A percentile compares a stretch with the other conserved stretches of the same genome.
Evolutionary conservation across 2,888 invertebrate genomes (phyloP).

Genomic region (Melipona bicolor): DNA sequence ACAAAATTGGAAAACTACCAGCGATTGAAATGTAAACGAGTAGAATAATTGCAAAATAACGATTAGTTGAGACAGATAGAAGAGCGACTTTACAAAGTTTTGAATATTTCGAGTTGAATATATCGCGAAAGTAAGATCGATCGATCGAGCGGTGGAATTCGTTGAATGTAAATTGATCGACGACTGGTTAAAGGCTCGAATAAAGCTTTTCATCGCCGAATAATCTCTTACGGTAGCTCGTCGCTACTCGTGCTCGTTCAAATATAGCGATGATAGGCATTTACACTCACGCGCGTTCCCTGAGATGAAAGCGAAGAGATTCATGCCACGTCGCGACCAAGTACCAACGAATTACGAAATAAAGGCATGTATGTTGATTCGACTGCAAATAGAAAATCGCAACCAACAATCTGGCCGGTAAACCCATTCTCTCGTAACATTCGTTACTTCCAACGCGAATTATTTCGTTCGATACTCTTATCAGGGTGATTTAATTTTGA

Average conservation of each 20-base stretch:
- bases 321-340: slow-evolving; percentile 51
- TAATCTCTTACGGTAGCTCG: slow-evolving; percentile 1
- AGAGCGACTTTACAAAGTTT: neutral
- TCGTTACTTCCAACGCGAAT: neutral
- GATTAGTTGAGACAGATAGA: neutral
- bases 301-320: slow-evolving; percentile 59
- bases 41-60: neutral
- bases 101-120: neutral
- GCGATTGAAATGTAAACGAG: neutral
- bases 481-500: too few species aligned
- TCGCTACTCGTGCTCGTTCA: slow-evolving; percentile 10
- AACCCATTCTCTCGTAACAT: neutral
- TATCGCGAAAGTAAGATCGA: neutral
- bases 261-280: slow-evolving; percentile 61
- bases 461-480: too few species aligned
- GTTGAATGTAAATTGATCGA: neutral
- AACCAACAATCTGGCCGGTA: slow-evolving; percentile 31
- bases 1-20: too few species aligned
- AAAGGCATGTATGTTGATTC: slow-evolving; percentile 47
- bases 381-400: slow-evolving; percentile 65
- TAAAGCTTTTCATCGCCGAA: too few species aligned
- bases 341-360: slow-evolving; percentile 62
- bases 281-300: slow-evolving; percentile 40
- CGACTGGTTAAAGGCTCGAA: neutral
- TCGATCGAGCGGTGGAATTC: neutral